Evolutionary conservation across 2,797 vertebrate species (phyloP).

Genomic region (Megaceryle alcyon): DNA sequence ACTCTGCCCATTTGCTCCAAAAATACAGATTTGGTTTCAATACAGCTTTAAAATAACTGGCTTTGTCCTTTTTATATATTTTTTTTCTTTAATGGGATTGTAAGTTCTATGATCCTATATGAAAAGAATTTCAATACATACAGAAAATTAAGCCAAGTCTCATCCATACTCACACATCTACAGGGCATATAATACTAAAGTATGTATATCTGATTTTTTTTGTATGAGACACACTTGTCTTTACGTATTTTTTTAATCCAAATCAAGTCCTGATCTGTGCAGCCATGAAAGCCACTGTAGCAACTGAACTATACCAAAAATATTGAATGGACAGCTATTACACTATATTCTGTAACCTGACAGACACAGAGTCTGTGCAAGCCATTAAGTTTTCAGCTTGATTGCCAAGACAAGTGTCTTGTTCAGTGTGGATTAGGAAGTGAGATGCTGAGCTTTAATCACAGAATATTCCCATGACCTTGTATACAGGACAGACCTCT

Average conservation of each 20-base stretch:
- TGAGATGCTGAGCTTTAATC: not conserved
- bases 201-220: not conserved
- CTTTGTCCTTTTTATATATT: not conserved
- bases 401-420: not conserved
- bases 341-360: not conserved
- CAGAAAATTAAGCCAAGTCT: not conserved
- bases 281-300: not conserved
- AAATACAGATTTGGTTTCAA: not conserved
- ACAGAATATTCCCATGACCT: not conserved
- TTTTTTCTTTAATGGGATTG: not conserved
- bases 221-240: not conserved
- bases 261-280: not conserved
- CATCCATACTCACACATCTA: not conserved
- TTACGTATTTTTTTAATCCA: not conserved
- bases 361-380: not conserved
- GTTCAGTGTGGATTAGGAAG: not conserved
- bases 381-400: not conserved
- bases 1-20: rapidly evolving
- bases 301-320: not conserved
- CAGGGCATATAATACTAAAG: not conserved
- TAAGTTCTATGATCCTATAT: not conserved
- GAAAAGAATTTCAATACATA: not conserved
- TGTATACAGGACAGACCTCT: not conserved
- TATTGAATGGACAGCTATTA: not conserved
- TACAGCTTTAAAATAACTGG: not conserved